Evolutionary conservation across 1,140 invertebrate species (phyloP), one percentile per base, ranked within the genome.

Genomic region (Philaenus spumarius): DNA sequence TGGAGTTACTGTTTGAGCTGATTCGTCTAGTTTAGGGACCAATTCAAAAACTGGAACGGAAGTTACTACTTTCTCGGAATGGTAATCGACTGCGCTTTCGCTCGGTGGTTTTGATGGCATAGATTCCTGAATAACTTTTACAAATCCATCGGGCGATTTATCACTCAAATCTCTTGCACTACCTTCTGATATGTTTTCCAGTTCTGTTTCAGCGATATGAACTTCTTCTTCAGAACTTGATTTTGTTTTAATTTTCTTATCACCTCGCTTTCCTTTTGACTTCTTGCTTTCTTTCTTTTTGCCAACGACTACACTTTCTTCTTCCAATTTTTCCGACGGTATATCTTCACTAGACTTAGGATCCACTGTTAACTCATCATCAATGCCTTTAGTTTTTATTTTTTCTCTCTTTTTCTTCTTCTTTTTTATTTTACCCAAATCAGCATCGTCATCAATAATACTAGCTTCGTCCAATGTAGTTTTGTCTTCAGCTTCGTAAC

Each of bases 111-210:
- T 59, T 35, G 69, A 71, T 37, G 72, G 66, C 7, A 82, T 60
- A 50, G 72, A 74, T 73, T 84, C 82, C 74, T 84, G 80, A n/a
- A 84, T 68, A 59, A 84, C 73, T 74, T 83, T 84, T 1, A 84
- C 80, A 34, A 76, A 77, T 20, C 35, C 79, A 59, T 78, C 75
- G 40, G 67, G 66, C 3, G 73, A 73, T 37, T 58, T 34, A 9
- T 58, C 56, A 58, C 56, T 58, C 15, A 58, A 20, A 34, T 58
- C 56, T 24, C 24, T 22, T 7, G 30, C n/a, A 20, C 45, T 37
- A 9, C 34, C 30, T 53, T 58, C 56, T 26, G 22, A 47, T 24
- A 47, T 34, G 24, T 58, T 34, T 40, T 58, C 56, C 14, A 30
- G 34, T 35, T 47, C 35, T 11, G n/a, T 57, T 37, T 34, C 43